phyloP scores from a whole-genome alignment of 2,888 invertebrate genomes.

The Teleogryllus oceanicus region DNA sequence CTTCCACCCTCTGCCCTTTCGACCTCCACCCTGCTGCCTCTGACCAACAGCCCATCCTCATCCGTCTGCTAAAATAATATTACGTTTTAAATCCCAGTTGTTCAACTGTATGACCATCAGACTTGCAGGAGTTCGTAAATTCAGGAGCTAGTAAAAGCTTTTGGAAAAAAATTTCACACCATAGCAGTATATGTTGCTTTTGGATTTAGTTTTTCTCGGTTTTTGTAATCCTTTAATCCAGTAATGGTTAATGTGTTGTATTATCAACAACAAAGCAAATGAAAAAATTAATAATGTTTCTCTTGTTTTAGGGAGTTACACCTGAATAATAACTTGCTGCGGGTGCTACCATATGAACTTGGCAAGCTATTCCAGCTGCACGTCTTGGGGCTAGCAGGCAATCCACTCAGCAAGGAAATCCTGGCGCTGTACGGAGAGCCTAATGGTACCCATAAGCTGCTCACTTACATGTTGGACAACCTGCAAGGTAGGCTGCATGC shows the following conservation, averaged over 20 bases:
- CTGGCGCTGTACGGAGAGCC: slow-evolving; percentile 86
- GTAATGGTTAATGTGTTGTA: no score
- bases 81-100: no score
- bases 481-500: slow-evolving; percentile 74
- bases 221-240: no score
- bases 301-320: slow-evolving; percentile 74
- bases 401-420: slow-evolving; percentile 91
- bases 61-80: no score
- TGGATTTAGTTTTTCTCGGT: no score
- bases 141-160: no score
- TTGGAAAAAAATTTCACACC: no score
- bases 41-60: background rate
- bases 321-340: slow-evolving; percentile 89
- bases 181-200: no score
- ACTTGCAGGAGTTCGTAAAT: no score
- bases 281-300: slow-evolving; percentile 18
- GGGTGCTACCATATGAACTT: slow-evolving; percentile 92
- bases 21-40: background rate
- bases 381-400: slow-evolving; percentile 86
- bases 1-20: background rate
- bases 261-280: no score
- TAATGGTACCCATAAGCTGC: slow-evolving; percentile 90
- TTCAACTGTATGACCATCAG: no score
- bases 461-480: slow-evolving; percentile 93
- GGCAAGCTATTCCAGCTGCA: slow-evolving; percentile 96